These are phyloP conservation scores for Taurulus bubalis DNA, from an alignment of 2,113 vertebrate genomes.

Conservation along the genomic window DNA sequence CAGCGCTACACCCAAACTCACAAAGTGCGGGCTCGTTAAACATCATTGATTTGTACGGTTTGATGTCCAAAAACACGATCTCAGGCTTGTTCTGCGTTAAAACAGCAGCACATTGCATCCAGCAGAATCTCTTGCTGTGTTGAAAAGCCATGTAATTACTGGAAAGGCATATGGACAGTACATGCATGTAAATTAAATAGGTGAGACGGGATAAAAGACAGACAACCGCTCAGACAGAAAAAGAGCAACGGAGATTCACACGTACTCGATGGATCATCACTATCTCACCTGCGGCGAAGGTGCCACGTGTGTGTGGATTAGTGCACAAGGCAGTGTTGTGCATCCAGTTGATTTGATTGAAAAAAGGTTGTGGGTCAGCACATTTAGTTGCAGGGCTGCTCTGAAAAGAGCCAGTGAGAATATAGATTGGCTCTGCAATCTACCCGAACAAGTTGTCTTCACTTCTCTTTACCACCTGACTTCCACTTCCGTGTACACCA, in stretches of 20 bases:
- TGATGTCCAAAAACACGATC: slow-evolving; percentile 29
- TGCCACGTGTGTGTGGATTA: slow-evolving; percentile 19
- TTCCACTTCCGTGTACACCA: not conserved
- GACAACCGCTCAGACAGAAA: not conserved
- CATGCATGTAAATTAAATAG: slow-evolving; percentile 9
- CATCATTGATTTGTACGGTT: slow-evolving; percentile 41
- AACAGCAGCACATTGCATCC: not conserved
- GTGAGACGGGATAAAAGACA: not conserved
- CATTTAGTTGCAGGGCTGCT: slow-evolving; percentile 18
- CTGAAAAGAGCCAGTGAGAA: slow-evolving; percentile 26
- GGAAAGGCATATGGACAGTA: not conserved
- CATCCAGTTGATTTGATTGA: slow-evolving; percentile 31
- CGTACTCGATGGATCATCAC: not conserved
- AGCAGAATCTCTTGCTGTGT: not conserved
- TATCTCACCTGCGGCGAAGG: slow-evolving; percentile 9
- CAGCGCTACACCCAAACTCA: slow-evolving; percentile 19
- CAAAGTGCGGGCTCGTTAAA: slow-evolving; percentile 47
- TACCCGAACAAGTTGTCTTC: slow-evolving; percentile 16
- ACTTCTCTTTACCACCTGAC: slow-evolving; percentile 14
- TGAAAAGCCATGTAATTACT: slow-evolving; percentile 1
- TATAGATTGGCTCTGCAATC: slow-evolving; percentile 33
- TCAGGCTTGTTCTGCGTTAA: slow-evolving; percentile 4
- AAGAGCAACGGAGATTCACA: not conserved
- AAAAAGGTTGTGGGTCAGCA: slow-evolving; percentile 40
- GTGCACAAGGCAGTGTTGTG: slow-evolving; percentile 8